phyloP scores from a whole-genome alignment of 2,888 invertebrate genomes.

The Azorinus chamasolen region DNA sequence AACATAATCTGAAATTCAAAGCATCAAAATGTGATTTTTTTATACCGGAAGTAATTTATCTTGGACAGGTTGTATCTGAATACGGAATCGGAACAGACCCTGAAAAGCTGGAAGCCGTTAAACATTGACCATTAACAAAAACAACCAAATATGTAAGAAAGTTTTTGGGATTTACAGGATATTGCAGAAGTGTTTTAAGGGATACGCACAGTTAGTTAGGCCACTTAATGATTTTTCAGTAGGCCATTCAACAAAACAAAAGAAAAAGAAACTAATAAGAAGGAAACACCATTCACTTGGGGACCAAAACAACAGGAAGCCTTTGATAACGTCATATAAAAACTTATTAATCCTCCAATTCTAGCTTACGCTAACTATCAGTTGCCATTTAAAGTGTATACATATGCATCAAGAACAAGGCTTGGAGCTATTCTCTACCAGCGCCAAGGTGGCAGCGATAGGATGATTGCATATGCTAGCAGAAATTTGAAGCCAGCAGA shows the following conservation, averaged over 20 bases:
- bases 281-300: no score
- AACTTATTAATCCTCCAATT: no score
- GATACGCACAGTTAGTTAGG: no score
- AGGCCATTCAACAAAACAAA: no score
- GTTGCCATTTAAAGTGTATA: no score
- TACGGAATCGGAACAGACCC: constrained; percentile 31
- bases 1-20: constrained; percentile 27
- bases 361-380: no score
- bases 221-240: no score
- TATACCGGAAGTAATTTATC: constrained; percentile 9
- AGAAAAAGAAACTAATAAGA: not conserved
- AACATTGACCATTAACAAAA: no score
- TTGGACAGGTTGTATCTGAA: constrained; percentile 22
- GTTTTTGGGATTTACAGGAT: constrained; percentile 27
- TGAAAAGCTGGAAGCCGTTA: constrained; percentile 15
- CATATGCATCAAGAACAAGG: constrained; percentile 17
- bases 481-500: constrained; percentile 19
- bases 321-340: no score
- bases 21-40: constrained; percentile 35
- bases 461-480: constrained; percentile 38
- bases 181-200: constrained; percentile 27
- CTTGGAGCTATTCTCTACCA: constrained; percentile 28
- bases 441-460: no score
- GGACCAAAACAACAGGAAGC: no score
- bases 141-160: no score